Conservation (phyloP, 2,888 invertebrate species). For the Cephus pygmeus region DNA sequence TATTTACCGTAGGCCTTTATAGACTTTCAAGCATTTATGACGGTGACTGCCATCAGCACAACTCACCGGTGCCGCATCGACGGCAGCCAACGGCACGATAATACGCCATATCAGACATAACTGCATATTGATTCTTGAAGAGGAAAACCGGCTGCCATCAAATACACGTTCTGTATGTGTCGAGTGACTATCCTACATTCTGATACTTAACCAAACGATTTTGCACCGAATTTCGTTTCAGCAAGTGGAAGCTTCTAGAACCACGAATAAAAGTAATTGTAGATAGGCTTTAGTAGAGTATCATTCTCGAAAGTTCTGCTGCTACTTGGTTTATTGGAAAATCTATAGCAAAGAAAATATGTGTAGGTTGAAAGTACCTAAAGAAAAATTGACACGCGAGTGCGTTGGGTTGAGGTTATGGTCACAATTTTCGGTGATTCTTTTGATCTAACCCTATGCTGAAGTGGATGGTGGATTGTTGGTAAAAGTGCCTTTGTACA, state of each 20-base stretch:
- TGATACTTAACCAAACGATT: slow-evolving; percentile 2
- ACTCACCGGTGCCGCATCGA: slow-evolving; percentile 23
- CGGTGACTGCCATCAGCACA: slow-evolving; percentile 25
- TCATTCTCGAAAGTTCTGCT: neutral
- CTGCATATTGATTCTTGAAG: slow-evolving; percentile 39
- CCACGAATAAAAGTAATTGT: neutral
- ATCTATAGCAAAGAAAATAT: neutral
- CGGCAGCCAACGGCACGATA: slow-evolving; percentile 29
- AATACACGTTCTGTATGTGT: neutral
- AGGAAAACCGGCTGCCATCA: slow-evolving; percentile 13
- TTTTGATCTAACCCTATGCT: neutral
- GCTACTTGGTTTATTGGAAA: neutral
- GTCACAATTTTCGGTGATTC: neutral
- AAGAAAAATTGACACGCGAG: neutral
- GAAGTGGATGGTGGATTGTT: neutral
- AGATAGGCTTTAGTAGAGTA: neutral
- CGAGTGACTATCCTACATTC: slow-evolving; percentile 10
- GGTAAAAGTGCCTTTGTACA: neutral
- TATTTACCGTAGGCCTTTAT: slow-evolving; percentile 36
- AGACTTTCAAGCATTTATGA: slow-evolving; percentile 32
- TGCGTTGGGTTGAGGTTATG: neutral
- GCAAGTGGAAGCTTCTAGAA: neutral
- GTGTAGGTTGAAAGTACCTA: neutral
- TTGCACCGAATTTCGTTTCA: neutral
- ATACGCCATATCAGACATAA: slow-evolving; percentile 38